Conservation (phyloP, 2,113 vertebrate genomes). For the Ahaetulla prasina region DNA sequence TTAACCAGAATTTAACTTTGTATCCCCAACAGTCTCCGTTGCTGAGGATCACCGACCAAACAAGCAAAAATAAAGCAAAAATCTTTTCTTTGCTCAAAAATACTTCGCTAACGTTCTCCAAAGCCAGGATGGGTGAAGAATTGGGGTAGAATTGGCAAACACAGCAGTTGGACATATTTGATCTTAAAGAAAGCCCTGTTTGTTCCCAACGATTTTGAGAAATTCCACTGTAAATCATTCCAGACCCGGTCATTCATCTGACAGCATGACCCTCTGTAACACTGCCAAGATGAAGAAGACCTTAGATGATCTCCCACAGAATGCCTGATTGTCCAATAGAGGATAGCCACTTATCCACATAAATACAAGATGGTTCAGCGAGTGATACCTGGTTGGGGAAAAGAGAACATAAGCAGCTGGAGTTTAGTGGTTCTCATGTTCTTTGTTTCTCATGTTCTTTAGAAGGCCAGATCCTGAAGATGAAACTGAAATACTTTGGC, state of each 20-base stretch:
- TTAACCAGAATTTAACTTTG: background rate
- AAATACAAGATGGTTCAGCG: accelerated
- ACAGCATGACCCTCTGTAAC: conserved; percentile 2
- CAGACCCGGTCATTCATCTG: conserved; percentile 11
- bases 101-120: background rate
- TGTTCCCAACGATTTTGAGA: conserved; percentile 17
- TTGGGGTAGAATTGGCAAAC: background rate
- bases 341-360: background rate
- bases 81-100: background rate
- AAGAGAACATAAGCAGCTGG: background rate
- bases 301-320: background rate
- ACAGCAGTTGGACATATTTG: background rate
- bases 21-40: background rate
- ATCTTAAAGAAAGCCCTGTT: conserved; percentile 27
- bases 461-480: too few relatives aligned
- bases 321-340: background rate
- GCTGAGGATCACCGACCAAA: background rate
- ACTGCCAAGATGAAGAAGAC: conserved; percentile 10
- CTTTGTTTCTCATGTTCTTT: too few relatives aligned
- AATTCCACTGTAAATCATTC: background rate
- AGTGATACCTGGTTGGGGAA: background rate
- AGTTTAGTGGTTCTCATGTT: too few relatives aligned
- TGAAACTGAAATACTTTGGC: too few relatives aligned
- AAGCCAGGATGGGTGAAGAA: background rate
- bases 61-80: background rate